Evolutionary conservation across 2,888 invertebrate genomes (phyloP).

Genomic region (Acleris literana): DNA sequence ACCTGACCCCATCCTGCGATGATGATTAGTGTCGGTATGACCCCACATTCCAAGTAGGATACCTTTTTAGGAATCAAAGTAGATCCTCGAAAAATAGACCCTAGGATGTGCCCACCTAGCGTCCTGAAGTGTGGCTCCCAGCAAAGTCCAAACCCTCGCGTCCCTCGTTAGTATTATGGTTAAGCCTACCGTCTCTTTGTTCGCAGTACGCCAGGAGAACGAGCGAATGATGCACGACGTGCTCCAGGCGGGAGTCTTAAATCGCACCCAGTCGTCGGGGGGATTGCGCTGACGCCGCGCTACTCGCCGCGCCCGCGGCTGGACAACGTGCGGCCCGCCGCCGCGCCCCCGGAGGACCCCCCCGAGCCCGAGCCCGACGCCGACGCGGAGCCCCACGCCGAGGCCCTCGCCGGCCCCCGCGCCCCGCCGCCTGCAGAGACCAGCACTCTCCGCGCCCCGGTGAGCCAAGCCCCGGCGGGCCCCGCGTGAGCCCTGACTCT

Average conservation of each 20-base stretch:
- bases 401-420: constrained; percentile 41
- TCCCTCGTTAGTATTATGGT: constrained; percentile 51
- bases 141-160: constrained; percentile 48
- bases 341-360: constrained; percentile 75
- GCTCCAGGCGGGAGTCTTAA: constrained; percentile 84
- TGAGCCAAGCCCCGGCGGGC: constrained; percentile 50
- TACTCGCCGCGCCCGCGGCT: constrained; percentile 78
- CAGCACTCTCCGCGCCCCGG: constrained; percentile 42
- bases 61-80: constrained; percentile 13
- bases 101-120: constrained; percentile 11
- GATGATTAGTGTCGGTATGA: constrained; percentile 8
- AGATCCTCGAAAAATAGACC: constrained; percentile 24
- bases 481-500: constrained; percentile 55
- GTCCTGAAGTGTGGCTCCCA: constrained; percentile 41
- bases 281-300: constrained; percentile 82
- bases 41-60: constrained; percentile 7
- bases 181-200: constrained; percentile 68
- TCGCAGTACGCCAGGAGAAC: constrained; percentile 94
- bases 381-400: constrained; percentile 38
- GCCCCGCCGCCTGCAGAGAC: constrained; percentile 23
- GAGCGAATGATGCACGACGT: constrained; percentile 92
- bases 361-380: constrained; percentile 34
- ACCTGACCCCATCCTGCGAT: not conserved
- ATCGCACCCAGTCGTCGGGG: constrained; percentile 83
- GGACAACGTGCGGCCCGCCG: constrained; percentile 75